Conservation (phyloP, 2,797 vertebrate species). For the Acanthopagrus latus region DNA sequence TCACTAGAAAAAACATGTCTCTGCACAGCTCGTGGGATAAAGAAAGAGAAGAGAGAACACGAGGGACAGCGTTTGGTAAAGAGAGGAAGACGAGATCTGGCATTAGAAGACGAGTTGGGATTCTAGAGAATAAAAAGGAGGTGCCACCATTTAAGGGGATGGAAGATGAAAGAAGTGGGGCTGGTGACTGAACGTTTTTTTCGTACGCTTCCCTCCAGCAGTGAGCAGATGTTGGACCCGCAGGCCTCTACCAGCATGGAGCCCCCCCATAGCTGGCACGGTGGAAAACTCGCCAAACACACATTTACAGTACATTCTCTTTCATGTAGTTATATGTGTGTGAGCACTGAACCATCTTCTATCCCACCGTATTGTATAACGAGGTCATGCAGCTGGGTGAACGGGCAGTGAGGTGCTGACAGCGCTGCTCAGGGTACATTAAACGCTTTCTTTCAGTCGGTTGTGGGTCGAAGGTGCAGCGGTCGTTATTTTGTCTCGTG, state of each 20-base stretch:
- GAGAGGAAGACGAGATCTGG: conserved; percentile 14
- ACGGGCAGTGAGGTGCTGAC: conserved; percentile 1
- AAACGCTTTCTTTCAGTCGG: conserved; percentile 2
- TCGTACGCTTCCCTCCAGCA: conserved; percentile 55
- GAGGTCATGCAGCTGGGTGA: conserved; percentile 22
- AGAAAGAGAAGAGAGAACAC: conserved; percentile 4
- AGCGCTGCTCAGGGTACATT: conserved; percentile 3
- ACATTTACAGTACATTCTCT: background rate
- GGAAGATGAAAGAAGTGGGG: conserved; percentile 48
- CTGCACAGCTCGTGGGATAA: conserved; percentile 19
- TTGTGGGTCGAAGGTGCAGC: background rate
- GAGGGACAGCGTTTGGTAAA: conserved; percentile 18
- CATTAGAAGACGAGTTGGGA: conserved; percentile 29
- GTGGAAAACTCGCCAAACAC: conserved; percentile 37
- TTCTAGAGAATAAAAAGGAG: background rate
- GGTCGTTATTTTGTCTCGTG: background rate
- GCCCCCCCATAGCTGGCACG: conserved; percentile 48
- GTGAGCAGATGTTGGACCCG: conserved; percentile 78
- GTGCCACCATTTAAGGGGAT: conserved; percentile 20
- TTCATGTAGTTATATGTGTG: background rate
- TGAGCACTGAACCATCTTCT: conserved; percentile 7
- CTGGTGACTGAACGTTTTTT: conserved; percentile 20
- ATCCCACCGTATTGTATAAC: conserved; percentile 6
- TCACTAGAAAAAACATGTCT: conserved; percentile 28
- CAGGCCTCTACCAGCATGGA: conserved; percentile 70